These are phyloP conservation scores for Notamacropus eugenii DNA, from an alignment of 2,797 vertebrate species.

Conservation along the genomic window DNA sequence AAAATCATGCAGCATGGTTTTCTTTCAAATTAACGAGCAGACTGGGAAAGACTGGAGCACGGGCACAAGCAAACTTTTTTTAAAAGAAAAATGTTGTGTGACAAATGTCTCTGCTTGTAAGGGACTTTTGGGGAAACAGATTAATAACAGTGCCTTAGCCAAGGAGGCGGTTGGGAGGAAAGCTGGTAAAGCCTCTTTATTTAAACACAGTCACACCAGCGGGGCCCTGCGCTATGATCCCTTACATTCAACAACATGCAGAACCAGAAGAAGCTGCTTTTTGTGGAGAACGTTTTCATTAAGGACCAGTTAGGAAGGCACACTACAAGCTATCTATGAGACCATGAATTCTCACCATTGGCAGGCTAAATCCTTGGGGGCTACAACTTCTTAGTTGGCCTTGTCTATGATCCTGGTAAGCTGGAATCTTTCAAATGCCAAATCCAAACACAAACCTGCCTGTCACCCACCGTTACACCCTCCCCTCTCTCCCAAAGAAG, in stretches of 20 bases:
- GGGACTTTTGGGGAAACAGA: background rate
- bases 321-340: background rate
- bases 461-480: background rate
- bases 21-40: background rate
- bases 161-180: background rate
- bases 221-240: background rate
- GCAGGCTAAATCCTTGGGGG: background rate
- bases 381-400: background rate
- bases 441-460: background rate
- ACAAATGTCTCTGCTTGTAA: background rate
- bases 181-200: background rate
- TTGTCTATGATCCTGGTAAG: background rate
- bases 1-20: background rate
- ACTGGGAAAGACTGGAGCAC: background rate
- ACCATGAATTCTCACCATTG: background rate
- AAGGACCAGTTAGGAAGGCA: background rate
- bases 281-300: background rate
- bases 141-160: background rate
- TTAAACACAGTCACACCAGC: background rate
- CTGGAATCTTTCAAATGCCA: background rate
- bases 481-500: background rate
- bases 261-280: background rate
- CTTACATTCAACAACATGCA: background rate
- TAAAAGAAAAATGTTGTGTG: background rate
- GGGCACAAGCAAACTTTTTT: background rate